Conservation (phyloP, 1,140 invertebrate genomes). For the Varroa destructor region DNA sequence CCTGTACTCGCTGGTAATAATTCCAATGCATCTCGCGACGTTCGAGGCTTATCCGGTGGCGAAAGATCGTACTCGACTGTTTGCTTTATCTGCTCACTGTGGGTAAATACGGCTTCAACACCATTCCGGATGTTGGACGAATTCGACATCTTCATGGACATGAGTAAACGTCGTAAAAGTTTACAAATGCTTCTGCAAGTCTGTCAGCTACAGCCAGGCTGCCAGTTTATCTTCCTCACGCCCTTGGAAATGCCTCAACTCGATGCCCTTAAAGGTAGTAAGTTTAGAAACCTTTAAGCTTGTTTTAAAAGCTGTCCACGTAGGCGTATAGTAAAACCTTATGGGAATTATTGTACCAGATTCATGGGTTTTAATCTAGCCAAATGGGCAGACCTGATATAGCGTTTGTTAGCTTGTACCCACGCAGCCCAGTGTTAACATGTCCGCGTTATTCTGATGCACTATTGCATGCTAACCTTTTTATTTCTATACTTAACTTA, state of each 20-base stretch:
- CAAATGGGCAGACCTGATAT: too few species aligned
- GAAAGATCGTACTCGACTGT: slow-evolving; percentile 89
- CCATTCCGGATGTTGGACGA: slow-evolving; percentile 94
- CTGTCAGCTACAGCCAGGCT: slow-evolving; percentile 34
- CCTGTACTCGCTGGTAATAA: too few species aligned
- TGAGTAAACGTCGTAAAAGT: slow-evolving; percentile 41
- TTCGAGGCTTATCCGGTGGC: slow-evolving; percentile 66
- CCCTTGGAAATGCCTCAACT: slow-evolving; percentile 39
- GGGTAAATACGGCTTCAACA: slow-evolving; percentile 65
- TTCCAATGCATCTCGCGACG: slow-evolving; percentile 17
- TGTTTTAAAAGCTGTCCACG: too few species aligned
- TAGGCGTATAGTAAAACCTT: too few species aligned
- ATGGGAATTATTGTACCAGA: too few species aligned
- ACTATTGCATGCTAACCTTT: too few species aligned
- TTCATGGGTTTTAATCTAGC: too few species aligned
- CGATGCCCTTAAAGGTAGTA: neutral
- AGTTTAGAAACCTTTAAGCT: too few species aligned
- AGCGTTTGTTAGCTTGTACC: too few species aligned
- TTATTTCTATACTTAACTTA: neutral
- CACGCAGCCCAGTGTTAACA: too few species aligned
- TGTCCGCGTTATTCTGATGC: too few species aligned
- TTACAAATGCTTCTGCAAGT: slow-evolving; percentile 42
- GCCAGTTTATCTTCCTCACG: slow-evolving; percentile 44
- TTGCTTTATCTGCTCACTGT: slow-evolving; percentile 79
- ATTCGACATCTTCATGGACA: slow-evolving; percentile 89